Base-by-base conservation (phyloP, 2,888 invertebrate genomes). In the Dynastes tityus region DNA sequence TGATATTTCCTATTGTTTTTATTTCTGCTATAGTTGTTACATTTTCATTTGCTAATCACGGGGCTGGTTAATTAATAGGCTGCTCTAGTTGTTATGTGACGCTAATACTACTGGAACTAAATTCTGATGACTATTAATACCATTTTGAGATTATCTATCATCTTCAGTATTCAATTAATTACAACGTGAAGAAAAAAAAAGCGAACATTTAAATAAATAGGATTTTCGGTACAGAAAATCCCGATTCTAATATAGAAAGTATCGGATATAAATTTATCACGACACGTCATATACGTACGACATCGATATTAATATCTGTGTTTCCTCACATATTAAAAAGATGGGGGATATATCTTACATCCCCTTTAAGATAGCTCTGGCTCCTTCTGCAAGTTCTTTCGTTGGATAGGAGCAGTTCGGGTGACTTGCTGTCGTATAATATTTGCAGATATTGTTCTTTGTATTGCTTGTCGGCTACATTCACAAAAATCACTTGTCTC, bases 391-490 rank as follows among this genome's bases (percentile, higher is more conserved):
- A 8, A 22, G 22, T 27, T 58, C 58, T 16, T 58, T 51, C 16
- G 11, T 61, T 3, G 45, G 61, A 11, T 32, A 6, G 40, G 1
- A 11, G 45, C 67, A 45, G 67, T 67, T 4, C 45, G 67, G 29
- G n/a, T 45, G 67, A 67, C 22, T 67, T 67, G 45, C 16, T 45
- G 67, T 67, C 67, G 40, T 45, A 67, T 40, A 67, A 67, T 67
- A 67, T 67, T 67, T 67, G 40, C 67, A 67, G 67, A 67, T 67
- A 67, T 67, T 67, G 67, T 67, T 45, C 67, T 67, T 67, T 67
- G 22, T 67, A 67, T 67, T n/a, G 67, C 11, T 67, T 67, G 67
- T 67, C 40, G 40, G 22, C 40, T 67, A 67, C 40, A 67, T 5
- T 40, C 40, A 22, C n/a, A 27, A 45, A 32, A 40, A 67, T 45